A percentile compares a stretch with the other conserved stretches of the same genome.
phyloP scores from a whole-genome alignment of 2,113 vertebrate genomes.

The Proteles cristata region DNA sequence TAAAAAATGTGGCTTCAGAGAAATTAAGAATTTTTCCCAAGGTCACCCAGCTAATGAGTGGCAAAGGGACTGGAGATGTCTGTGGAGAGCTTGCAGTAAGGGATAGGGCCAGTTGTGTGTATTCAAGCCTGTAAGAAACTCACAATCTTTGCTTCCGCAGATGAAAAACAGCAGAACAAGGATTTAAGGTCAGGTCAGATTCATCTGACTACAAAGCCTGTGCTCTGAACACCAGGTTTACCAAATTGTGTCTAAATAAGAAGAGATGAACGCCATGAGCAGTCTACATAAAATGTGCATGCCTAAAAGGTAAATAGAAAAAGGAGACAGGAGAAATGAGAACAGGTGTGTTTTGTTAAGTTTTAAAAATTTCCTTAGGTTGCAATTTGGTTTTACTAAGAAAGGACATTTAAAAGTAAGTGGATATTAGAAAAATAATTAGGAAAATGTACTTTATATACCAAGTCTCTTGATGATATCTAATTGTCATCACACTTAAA shows the following conservation, averaged over 20 bases:
- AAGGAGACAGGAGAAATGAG: neutral
- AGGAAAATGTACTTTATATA: neutral
- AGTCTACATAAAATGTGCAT: neutral
- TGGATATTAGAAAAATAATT: neutral
- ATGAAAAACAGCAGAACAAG: neutral
- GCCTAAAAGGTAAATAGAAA: neutral
- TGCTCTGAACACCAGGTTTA: neutral
- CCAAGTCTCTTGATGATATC: neutral
- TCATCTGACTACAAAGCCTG: neutral
- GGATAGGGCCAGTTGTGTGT: neutral
- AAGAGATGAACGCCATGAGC: neutral
- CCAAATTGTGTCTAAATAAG: neutral
- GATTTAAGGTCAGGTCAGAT: neutral
- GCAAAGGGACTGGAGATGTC: neutral
- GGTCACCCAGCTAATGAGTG: neutral
- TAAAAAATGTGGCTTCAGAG: neutral
- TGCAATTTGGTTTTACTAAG: neutral
- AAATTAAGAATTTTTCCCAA: constrained; percentile 22
- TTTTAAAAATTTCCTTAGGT: neutral
- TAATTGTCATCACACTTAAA: neutral
- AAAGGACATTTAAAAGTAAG: neutral
- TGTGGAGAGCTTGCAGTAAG: neutral
- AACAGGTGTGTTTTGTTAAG: neutral
- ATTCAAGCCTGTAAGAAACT: neutral
- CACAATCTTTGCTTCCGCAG: neutral